Base-by-base conservation (phyloP, 2,113 vertebrate species). In the Alosa alosa region DNA sequence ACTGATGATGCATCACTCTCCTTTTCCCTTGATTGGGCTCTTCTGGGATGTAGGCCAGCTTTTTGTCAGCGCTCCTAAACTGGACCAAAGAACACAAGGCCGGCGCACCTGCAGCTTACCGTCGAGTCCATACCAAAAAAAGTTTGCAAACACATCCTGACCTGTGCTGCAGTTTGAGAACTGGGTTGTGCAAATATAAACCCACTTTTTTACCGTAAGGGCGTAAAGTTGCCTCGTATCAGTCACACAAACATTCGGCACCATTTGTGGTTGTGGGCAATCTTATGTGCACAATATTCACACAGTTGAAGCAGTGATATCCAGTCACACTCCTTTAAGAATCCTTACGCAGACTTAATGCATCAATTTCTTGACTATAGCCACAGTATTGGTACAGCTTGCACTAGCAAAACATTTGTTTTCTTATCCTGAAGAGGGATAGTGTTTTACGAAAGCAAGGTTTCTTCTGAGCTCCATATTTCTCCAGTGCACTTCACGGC, bases 151-250 rank as follows among this genome's bases (percentile, higher is more conserved):
- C 50, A 44, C 22, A 60, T 36, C 52, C 25, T 81, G 68, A 36
- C 52, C 25, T 81, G 68, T 17, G 20, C 68, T 49, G 81, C 7
- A 81, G 44, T 78, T 78, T 78, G 84, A 64, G 15, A 78, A 11
- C 78, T 49, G 68, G 81, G 82, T 25, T 81, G 83, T 88, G 83
- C 45, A 50, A 84, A 83, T 44, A 83, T 60, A 82, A 68, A 60
- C 84, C 49, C 13, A 1, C 81, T 84, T 84, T 72, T 47, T 2
- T 52, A 78, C 17, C 18, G 72, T 82, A 8, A 41, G 25, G 25
- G 31, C 3, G 31, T 1, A 36, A 0, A 36, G 3, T 13, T 13
- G 72, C 31, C 31, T 11, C 36, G 15, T 39, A 15, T 68, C 11
- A 13, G 1, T 5, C 9, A 49, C 45, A 46, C 44, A 25, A 13